Evolutionary conservation across 2,113 vertebrate genomes (phyloP), one percentile per base, ranked within the genome.

Genomic region (Dascyllus trimaculatus): DNA sequence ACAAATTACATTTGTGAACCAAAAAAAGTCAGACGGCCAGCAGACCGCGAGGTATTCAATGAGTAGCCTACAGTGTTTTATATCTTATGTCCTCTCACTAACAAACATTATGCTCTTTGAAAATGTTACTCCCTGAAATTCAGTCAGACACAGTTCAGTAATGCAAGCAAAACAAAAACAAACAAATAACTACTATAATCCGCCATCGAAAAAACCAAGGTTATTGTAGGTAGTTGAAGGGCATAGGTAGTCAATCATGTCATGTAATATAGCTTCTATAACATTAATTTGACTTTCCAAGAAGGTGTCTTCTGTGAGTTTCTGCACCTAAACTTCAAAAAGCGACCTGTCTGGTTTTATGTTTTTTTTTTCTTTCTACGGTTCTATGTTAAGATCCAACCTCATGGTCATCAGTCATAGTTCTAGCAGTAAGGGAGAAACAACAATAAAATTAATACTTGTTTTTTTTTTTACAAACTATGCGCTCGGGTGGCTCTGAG

Each of bases 41-140:
- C 94, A 95, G 95, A 96, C 95, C 96, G 95, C 95, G 97, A 98
- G 96, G 97, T 99, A 98, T 97, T 96, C 93, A 92, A 95, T 95
- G 96, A 94, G 95, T 94, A 96, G 77, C 91, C 93, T 94, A 92
- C 91, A 94, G 89, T 93, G 89, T 93, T 90, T 85, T 71, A 64
- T 70, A 66, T 81, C 75, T 81, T 35, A 71, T 89, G 84, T 84
- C 52, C 77, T 88, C 75, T 87, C 85, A 52, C 80, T 91, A 85
- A 82, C 72, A 83, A 86, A 88, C 81, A 86, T 76, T 26, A 80
- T 58, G 57, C 69, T 70, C 80, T 85, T 83, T 86, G 64, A 81
- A 90, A 89, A 86, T 65, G 78, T 89, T 83, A 84, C 88, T 92
- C 86, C 89, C 87, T 91, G 89, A 92, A 91, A 88, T 89, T 86